phyloP scores from a whole-genome alignment of 2,797 vertebrate genomes.

The Fringilla coelebs region DNA sequence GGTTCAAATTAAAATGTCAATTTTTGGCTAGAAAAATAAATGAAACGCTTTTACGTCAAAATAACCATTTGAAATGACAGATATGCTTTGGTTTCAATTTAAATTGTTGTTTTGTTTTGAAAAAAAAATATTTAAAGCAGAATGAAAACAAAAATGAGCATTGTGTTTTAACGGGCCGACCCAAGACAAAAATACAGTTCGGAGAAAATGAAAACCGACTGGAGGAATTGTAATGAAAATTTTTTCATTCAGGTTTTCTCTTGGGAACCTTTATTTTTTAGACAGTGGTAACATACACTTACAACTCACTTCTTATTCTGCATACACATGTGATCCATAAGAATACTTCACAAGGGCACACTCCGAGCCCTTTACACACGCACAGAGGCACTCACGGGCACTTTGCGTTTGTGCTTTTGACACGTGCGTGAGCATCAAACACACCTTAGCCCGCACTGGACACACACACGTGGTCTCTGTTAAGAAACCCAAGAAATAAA shows the following conservation, averaged over 20 bases:
- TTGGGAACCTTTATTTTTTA: slow-evolving; percentile 1
- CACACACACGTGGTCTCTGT: slow-evolving; percentile 48
- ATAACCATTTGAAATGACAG: slow-evolving; percentile 50
- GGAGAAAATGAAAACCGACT: slow-evolving; percentile 5
- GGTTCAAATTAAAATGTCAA: slow-evolving; percentile 38
- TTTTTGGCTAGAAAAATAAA: slow-evolving; percentile 48
- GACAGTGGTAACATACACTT: background rate
- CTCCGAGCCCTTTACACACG: background rate
- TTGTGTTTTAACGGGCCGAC: background rate
- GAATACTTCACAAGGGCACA: background rate
- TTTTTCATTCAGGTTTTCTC: background rate
- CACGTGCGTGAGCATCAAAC: background rate
- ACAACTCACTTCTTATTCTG: background rate
- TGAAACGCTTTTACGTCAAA: slow-evolving; percentile 14
- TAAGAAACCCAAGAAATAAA: slow-evolving; percentile 57
- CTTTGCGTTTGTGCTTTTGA: background rate
- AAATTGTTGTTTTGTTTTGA: slow-evolving; percentile 47
- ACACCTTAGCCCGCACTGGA: background rate
- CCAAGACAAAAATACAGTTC: background rate
- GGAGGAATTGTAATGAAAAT: slow-evolving; percentile 2
- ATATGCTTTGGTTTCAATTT: background rate
- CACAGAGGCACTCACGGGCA: background rate
- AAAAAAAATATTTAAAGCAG: background rate
- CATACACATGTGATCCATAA: rapidly evolving
- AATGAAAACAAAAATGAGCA: slow-evolving; percentile 24